Conservation (phyloP, 2,888 invertebrate species). For the Metopia argyrocephala region DNA sequence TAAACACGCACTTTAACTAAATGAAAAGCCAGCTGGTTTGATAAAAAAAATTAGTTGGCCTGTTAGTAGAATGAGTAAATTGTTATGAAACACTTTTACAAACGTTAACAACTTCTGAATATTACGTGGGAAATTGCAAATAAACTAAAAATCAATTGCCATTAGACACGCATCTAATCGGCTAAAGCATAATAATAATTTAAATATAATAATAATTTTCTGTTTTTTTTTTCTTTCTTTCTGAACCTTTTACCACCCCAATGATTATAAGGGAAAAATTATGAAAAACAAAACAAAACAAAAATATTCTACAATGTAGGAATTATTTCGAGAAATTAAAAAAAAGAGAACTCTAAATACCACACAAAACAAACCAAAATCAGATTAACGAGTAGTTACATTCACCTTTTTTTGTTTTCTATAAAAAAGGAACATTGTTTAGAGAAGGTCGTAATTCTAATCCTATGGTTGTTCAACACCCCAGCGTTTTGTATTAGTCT, state of each 20-base stretch:
- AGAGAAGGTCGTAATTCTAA: too few species aligned
- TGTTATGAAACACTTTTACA: neutral
- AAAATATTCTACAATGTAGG: conserved; percentile 4
- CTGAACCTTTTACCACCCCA: neutral
- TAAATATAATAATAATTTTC: too few species aligned
- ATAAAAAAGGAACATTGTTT: too few species aligned
- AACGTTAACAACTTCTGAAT: conserved; percentile 9
- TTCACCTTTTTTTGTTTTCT: too few species aligned
- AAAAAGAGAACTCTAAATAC: conserved; percentile 7
- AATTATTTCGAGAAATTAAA: conserved; percentile 9
- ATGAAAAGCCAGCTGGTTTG: neutral
- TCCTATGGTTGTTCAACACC: too few species aligned
- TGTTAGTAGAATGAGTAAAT: neutral
- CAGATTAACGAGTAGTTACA: too few species aligned
- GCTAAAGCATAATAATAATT: neutral
- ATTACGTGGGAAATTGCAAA: conserved; percentile 39
- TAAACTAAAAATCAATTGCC: conserved; percentile 46
- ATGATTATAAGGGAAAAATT: neutral
- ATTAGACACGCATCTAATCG: conserved; percentile 35
- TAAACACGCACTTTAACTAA: conserved; percentile 14
- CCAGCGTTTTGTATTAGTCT: too few species aligned
- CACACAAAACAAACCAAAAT: too few species aligned
- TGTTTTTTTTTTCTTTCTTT: neutral
- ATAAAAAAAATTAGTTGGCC: too few species aligned
- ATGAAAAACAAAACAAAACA: too few species aligned